Percentiles rank a stretch among this genome's conserved stretches.
Evolutionary conservation across 2,888 invertebrate genomes (phyloP).

Genomic region (Limnephilus auricula): DNA sequence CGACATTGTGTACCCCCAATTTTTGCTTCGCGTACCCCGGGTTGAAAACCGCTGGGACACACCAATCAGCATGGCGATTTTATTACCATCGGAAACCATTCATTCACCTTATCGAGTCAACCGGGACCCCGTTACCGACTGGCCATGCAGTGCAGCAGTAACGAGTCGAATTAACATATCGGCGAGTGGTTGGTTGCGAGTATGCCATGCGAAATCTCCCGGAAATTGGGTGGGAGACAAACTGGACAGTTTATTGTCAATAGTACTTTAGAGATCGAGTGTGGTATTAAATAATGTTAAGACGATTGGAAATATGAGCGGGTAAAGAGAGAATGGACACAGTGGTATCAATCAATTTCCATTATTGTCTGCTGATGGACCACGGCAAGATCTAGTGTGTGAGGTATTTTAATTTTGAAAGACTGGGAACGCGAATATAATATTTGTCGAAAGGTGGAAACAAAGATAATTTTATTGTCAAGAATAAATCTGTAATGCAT

Average conservation of each 20-base stretch:
- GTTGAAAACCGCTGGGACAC: no score
- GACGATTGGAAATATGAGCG: no score
- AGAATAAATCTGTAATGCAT: no score
- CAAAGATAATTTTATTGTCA: no score
- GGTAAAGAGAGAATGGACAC: no score
- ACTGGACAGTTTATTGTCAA: slow-evolving; percentile 8
- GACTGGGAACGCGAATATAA: neutral
- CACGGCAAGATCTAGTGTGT: neutral
- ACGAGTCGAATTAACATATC: neutral
- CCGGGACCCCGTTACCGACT: neutral
- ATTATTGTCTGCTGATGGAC: no score
- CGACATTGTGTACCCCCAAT: no score
- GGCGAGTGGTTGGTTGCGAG: neutral
- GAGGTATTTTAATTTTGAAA: neutral
- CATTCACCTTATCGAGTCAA: slow-evolving; percentile 41
- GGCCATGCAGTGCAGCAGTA: neutral
- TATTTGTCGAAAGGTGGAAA: no score
- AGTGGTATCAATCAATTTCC: no score
- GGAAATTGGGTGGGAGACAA: slow-evolving; percentile 20
- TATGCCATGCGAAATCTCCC: neutral
- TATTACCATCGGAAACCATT: slow-evolving; percentile 48
- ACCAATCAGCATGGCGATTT: slow-evolving; percentile 39
- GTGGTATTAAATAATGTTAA: no score
- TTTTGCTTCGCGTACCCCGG: no score
- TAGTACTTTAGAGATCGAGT: neutral